Conservation (phyloP, 2,797 vertebrate species). For the Thamnophis elegans region DNA sequence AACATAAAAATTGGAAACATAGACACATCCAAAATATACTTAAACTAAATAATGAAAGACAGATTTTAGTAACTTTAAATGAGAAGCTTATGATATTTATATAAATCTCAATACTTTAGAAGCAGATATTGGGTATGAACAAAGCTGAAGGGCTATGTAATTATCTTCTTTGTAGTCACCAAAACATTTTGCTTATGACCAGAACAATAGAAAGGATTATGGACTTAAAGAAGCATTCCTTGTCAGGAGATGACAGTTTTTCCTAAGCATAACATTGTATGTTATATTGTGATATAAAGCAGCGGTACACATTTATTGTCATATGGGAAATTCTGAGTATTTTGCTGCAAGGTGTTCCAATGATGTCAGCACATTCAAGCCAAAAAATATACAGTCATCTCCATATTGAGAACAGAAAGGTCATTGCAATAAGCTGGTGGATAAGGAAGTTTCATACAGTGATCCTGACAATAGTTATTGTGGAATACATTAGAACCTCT, state of each 20-base stretch:
- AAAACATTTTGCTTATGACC: neutral
- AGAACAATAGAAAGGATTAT: neutral
- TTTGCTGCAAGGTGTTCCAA: neutral
- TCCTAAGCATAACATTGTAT: neutral
- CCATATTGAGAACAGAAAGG: conserved; percentile 8
- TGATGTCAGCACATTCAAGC: neutral
- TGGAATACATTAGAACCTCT: conserved; percentile 19
- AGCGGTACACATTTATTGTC: neutral
- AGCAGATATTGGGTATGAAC: neutral
- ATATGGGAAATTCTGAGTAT: neutral
- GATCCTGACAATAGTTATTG: conserved; percentile 41
- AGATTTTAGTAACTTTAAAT: neutral
- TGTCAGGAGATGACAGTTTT: neutral
- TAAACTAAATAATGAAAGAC: neutral
- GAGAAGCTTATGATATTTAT: neutral
- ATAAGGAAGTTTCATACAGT: conserved; percentile 26
- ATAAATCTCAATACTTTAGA: neutral
- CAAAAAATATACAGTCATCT: neutral
- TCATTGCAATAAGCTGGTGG: conserved; percentile 37
- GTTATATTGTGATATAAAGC: neutral
- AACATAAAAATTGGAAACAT: neutral
- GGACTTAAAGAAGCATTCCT: neutral
- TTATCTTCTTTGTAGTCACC: neutral
- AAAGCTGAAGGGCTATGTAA: neutral
- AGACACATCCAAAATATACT: neutral